phyloP scores from a whole-genome alignment of 2,797 vertebrate species.

The Ctenopoma kingsleyae region DNA sequence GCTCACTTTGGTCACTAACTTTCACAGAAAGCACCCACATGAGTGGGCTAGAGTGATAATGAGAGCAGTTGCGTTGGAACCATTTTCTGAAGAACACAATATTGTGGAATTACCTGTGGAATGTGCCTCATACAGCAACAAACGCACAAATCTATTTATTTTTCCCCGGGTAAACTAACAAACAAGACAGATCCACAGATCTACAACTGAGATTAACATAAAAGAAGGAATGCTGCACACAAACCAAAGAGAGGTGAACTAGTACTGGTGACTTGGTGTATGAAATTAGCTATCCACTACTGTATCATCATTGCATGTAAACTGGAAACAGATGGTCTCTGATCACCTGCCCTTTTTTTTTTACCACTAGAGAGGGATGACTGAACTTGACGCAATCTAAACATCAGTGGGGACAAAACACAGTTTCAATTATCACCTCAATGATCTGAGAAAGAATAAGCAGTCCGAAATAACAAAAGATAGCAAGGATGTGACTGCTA shows the following conservation, averaged over 20 bases:
- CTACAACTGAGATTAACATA: not conserved
- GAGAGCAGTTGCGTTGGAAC: conserved; percentile 16
- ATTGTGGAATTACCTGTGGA: conserved; percentile 15
- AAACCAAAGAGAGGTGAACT: conserved; percentile 5
- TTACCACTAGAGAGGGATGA: no score
- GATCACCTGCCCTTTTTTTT: not conserved
- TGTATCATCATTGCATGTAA: not conserved
- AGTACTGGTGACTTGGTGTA: not conserved
- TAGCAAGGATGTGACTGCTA: not conserved
- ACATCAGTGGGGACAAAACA: no score
- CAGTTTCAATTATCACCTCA: no score
- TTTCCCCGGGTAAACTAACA: conserved; percentile 12
- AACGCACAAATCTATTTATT: conserved; percentile 17
- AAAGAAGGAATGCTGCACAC: conserved; percentile 2
- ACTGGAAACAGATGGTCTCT: not conserved
- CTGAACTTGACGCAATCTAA: no score
- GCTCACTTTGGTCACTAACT: conserved; percentile 24
- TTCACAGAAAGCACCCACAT: conserved; percentile 32
- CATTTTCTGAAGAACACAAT: conserved; percentile 34
- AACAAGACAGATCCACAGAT: conserved; percentile 7
- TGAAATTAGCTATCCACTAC: not conserved
- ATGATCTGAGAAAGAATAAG: no score
- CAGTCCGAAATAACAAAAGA: no score
- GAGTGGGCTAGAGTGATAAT: conserved; percentile 24
- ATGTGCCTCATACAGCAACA: conserved; percentile 4